Percentiles rank a stretch among this genome's conserved stretches.
phyloP scores from a whole-genome alignment of 2,113 vertebrate species.

The Xerus inauris region DNA sequence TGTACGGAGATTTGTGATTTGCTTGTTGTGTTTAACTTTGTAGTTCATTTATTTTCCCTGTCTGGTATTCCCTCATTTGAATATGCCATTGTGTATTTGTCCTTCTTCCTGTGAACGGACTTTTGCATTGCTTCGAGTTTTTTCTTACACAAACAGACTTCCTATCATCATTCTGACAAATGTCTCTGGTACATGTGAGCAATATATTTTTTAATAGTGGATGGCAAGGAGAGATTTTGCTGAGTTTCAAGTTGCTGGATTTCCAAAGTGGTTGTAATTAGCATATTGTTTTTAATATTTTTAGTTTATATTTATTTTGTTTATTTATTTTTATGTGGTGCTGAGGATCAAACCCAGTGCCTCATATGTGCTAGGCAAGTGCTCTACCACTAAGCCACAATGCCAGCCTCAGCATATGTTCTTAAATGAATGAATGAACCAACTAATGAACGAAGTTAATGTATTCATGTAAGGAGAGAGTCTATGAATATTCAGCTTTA shows the following conservation, averaged over 20 bases:
- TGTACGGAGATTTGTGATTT: slow-evolving; percentile 9
- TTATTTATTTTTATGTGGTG: too few relatives aligned
- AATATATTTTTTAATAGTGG: background rate
- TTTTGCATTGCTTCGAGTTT: background rate
- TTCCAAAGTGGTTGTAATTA: slow-evolving; percentile 39
- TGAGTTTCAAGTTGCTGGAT: slow-evolving; percentile 41
- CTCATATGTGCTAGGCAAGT: too few relatives aligned
- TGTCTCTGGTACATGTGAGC: background rate
- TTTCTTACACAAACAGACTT: background rate
- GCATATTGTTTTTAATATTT: background rate
- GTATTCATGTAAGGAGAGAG: slow-evolving; percentile 12
- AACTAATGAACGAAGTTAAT: slow-evolving; percentile 4
- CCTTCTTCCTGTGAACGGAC: background rate
- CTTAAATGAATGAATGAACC: background rate
- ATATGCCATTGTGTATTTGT: background rate
- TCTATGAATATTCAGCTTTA: slow-evolving; percentile 25
- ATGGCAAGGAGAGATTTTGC: slow-evolving; percentile 22
- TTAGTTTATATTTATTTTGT: too few relatives aligned
- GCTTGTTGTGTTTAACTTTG: slow-evolving; percentile 31
- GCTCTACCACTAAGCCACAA: too few relatives aligned
- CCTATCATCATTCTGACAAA: background rate
- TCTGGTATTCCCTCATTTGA: background rate
- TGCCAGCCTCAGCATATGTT: background rate
- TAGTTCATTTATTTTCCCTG: background rate
- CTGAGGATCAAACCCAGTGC: too few relatives aligned